Conservation (phyloP, 2,888 invertebrate species). For the Limnephilus lunatus region DNA sequence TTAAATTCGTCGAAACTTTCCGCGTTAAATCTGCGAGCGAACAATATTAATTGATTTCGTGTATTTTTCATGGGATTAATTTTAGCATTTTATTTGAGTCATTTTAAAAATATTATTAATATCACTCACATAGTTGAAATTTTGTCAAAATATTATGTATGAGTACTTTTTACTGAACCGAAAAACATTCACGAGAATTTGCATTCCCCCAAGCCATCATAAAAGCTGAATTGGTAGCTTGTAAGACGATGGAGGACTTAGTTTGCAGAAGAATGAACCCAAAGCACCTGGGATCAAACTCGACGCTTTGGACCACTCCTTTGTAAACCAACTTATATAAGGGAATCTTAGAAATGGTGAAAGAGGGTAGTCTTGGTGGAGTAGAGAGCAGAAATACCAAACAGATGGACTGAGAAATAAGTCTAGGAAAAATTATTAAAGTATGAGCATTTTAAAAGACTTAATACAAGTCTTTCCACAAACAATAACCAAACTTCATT, state of each 20-base stretch:
- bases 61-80: background rate
- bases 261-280: background rate
- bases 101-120: background rate
- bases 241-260: background rate
- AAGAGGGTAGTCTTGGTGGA: too few species aligned
- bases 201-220: background rate
- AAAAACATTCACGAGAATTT: background rate
- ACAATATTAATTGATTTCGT: background rate
- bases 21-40: background rate
- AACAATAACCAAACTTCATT: background rate
- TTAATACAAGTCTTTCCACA: too few species aligned
- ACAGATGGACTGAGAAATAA: background rate
- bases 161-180: background rate
- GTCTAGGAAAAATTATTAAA: background rate
- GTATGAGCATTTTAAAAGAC: background rate
- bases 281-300: background rate
- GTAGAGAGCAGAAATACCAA: too few species aligned
- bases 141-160: background rate
- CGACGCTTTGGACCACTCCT: background rate
- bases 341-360: background rate
- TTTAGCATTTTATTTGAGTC: background rate
- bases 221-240: background rate
- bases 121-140: background rate
- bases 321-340: background rate
- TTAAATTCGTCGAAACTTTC: constrained; percentile 6